Conservation (phyloP, 2,113 vertebrate genomes). For the Mirounga angustirostris region DNA sequence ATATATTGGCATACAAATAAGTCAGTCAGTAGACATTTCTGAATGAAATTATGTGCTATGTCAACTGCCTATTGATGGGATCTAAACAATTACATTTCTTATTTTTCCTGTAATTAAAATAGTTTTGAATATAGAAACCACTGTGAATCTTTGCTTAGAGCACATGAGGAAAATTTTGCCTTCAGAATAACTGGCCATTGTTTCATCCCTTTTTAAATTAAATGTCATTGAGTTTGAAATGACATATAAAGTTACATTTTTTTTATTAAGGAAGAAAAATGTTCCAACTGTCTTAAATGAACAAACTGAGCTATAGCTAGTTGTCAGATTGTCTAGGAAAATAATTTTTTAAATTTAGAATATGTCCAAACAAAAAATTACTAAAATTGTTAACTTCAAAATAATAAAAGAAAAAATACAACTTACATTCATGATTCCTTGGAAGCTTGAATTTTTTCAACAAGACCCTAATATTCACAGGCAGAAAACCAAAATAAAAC, state of each 20-base stretch:
- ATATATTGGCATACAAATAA: not conserved
- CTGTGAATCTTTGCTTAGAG: not conserved
- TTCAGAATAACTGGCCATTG: not conserved
- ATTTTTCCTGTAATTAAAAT: not conserved
- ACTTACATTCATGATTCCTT: slow-evolving; percentile 90
- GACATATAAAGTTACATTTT: not conserved
- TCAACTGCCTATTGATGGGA: not conserved
- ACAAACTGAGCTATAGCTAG: not conserved
- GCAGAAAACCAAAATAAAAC: slow-evolving; percentile 56
- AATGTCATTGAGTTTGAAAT: slow-evolving; percentile 1
- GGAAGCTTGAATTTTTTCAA: slow-evolving; percentile 89
- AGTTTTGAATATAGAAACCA: not conserved
- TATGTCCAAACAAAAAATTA: slow-evolving; percentile 34
- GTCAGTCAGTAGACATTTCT: slow-evolving; percentile 49
- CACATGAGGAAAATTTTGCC: not conserved
- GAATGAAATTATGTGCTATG: not conserved
- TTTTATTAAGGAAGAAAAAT: slow-evolving; percentile 52
- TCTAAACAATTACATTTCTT: not conserved
- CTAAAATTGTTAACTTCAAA: slow-evolving; percentile 15
- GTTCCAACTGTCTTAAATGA: not conserved
- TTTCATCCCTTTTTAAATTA: not conserved
- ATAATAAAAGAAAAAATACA: not conserved
- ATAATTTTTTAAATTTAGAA: slow-evolving; percentile 12
- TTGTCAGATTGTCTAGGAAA: not conserved
- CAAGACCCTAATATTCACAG: slow-evolving; percentile 87